Base-by-base conservation (phyloP, 2,888 invertebrate species). In the Shargacucullia verbasci region DNA sequence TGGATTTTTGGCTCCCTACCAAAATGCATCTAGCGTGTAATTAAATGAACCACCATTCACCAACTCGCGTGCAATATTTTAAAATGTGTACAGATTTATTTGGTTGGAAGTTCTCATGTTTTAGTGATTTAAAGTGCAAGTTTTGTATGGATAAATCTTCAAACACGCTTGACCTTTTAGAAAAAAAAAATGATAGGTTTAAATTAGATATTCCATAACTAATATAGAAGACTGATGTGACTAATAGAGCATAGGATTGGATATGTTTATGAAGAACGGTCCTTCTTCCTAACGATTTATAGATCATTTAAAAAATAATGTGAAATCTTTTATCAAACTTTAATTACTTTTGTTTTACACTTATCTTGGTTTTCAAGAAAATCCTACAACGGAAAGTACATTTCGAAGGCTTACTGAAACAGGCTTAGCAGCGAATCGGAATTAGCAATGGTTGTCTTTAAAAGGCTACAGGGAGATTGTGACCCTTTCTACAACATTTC, bases 1-100 rank as follows among this genome's bases (percentile, higher is more conserved):
- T 50, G 40, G 64, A 65, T 75, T 79, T 79, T 81, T 82, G 82
- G 81, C 82, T 70, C 56, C 1, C 50, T 49, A 73, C 83, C 83
- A 82, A 80, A 81, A 75, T 70, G 72, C 76, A 79, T 64, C 59
- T 62, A 71, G 63, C 79, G 75, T 81, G 76, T 82, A 82, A 82
- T 83, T 80, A 82, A 81, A 80, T 74, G 73, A 61, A 70, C 73
- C 67, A 70, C 64, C 52, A 62, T 65, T 73, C 70, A 73, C 69
- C 48, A 61, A 70, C 56, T 69, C 45, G 41, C 53, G 59, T 53
- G 46, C 59, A 67, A 63, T 73, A 74, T 77, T 74, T 73, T 49
- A 57, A 63, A 71, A 63, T 55, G 34, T 57, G 67, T 63, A 58
- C 55, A 56, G 59, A 72, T 70, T 72, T 58, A 66, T 70, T 61